A percentile compares a stretch with the other conserved stretches of the same genome.
These are phyloP conservation scores for Dinoponera quadriceps DNA, from an alignment of 1,140 invertebrate species.

Conservation along the genomic window DNA sequence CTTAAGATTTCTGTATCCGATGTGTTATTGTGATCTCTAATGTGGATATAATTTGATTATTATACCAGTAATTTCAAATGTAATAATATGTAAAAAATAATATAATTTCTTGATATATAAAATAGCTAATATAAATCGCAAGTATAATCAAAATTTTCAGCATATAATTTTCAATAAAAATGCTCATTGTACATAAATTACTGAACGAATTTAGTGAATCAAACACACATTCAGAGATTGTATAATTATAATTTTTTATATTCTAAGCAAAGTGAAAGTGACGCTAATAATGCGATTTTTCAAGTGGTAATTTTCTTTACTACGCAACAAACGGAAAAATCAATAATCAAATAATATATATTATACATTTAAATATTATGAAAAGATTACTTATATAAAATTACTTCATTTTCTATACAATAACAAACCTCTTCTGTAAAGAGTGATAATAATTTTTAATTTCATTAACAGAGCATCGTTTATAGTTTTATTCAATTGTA, in stretches of 20 bases:
- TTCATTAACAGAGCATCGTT: background rate
- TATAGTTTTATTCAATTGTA: background rate
- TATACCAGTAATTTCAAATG: background rate
- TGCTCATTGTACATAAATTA: background rate
- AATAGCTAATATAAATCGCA: constrained; percentile 2
- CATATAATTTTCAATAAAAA: background rate
- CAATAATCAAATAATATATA: background rate
- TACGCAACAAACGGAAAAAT: background rate
- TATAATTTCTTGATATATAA: background rate
- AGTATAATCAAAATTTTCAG: background rate
- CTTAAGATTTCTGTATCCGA: background rate
- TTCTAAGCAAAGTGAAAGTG: background rate
- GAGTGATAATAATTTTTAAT: background rate
- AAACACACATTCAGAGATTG: background rate
- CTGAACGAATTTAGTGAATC: background rate
- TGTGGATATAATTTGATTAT: background rate
- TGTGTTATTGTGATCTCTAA: background rate
- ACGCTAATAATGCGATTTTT: background rate
- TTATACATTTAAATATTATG: background rate
- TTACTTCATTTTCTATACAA: background rate
- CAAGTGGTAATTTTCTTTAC: background rate
- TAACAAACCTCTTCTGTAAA: background rate
- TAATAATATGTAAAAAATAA: background rate
- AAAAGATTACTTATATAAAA: background rate
- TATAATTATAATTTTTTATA: background rate